These are phyloP conservation scores for Silurus asotus DNA, from an alignment of 2,113 vertebrate species.

Conservation along the genomic window DNA sequence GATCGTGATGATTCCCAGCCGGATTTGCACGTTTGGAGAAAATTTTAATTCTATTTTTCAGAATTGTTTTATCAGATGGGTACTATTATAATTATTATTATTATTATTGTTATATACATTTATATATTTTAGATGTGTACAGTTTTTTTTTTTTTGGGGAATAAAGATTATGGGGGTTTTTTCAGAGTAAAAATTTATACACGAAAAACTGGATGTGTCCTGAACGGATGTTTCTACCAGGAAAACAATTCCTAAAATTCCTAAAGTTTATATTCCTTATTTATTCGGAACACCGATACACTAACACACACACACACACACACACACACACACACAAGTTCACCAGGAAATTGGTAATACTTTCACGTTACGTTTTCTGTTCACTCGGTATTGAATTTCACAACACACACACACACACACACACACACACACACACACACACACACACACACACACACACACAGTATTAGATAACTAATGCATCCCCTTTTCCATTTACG, in stretches of 20 bases:
- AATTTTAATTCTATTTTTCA: constrained; percentile 73
- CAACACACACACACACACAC: not conserved
- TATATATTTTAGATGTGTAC: constrained; percentile 56
- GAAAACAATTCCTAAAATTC: not conserved
- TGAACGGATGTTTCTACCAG: not conserved
- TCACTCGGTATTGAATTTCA: not conserved
- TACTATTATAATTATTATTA: constrained; percentile 56
- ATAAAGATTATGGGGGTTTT: constrained; percentile 25
- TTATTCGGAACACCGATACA: constrained; percentile 29
- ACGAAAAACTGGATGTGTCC: constrained; percentile 45
- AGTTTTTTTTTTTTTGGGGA: constrained; percentile 19
- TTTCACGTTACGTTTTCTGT: not conserved
- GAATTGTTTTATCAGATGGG: constrained; percentile 73
- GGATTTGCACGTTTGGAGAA: constrained; percentile 82
- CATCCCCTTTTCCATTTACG: not conserved
- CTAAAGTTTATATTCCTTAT: constrained; percentile 7
- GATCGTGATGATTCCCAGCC: constrained; percentile 70
- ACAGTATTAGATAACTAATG: not conserved
- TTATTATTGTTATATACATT: constrained; percentile 11
- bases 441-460: constrained; percentile 5
- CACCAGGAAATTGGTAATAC: not conserved
- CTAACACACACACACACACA: not conserved
- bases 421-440: not conserved
- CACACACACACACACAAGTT: not conserved
- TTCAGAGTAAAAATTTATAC: constrained; percentile 13